Evolutionary conservation across 2,888 invertebrate species (phyloP).

Genomic region (Dasypogon diadema): DNA sequence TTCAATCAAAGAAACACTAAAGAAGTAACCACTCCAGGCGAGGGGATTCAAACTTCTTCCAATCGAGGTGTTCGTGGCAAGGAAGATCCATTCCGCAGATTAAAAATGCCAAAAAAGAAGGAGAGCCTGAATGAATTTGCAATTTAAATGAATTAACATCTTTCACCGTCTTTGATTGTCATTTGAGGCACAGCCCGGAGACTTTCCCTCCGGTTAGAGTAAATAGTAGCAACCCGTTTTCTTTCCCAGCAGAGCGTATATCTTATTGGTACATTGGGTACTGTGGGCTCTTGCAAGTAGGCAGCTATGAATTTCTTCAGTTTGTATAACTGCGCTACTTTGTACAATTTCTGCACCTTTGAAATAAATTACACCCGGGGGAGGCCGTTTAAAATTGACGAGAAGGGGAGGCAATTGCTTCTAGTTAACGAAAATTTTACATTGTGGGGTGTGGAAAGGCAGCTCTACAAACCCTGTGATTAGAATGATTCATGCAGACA

Average conservation of each 20-base stretch:
- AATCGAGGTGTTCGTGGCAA: conserved; percentile 3
- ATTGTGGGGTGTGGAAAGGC: background rate
- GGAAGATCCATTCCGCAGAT: conserved; percentile 52
- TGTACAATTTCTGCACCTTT: conserved; percentile 33
- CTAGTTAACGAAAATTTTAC: conserved; percentile 21
- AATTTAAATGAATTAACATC: conserved; percentile 53
- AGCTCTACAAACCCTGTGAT: conserved; percentile 35
- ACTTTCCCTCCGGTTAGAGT: background rate
- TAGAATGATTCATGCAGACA: conserved; percentile 55
- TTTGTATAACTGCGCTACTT: background rate
- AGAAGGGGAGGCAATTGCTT: conserved; percentile 39
- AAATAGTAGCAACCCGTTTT: background rate
- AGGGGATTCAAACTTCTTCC: background rate
- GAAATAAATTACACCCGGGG: conserved; percentile 37
- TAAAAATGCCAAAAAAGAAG: conserved; percentile 48
- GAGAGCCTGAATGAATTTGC: conserved; percentile 51
- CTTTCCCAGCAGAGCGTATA: background rate
- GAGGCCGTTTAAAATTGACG: conserved; percentile 21
- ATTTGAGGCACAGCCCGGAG: background rate
- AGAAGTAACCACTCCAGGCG: background rate
- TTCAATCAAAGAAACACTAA: conserved; percentile 33
- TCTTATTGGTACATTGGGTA: too few relatives aligned
- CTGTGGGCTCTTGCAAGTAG: background rate
- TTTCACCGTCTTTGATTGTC: conserved; percentile 45
- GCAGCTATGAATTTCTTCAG: conserved; percentile 20